Base-by-base conservation (phyloP, 2,888 invertebrate genomes). In the Cryptus armator region DNA sequence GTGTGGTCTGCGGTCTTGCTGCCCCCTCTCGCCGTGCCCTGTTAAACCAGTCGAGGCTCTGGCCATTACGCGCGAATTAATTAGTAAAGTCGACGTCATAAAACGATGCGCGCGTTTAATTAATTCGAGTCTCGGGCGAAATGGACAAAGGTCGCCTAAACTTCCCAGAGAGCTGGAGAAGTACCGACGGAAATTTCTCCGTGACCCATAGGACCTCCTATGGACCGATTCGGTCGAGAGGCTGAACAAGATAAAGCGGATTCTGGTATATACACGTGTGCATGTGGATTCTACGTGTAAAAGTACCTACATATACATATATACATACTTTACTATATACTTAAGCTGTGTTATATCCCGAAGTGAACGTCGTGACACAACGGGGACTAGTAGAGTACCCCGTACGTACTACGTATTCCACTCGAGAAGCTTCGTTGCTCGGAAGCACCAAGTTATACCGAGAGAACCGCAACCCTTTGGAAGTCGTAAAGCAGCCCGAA, bases 31-130 rank as follows among this genome's bases (percentile, higher is more conserved):
- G 68, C 24, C 66, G 16, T 24, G 51, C 72, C 70, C n/a, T 66
- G 44, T 75, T 44, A 51, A 32, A 56, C 44, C 68, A 51, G 46
- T 78, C 68, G 9, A 37, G 68, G 44, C 71, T 78, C 71, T 78
- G 70, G 67, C 87, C 75, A 88, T 86, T 84, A 87, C 87, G 85
- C 37, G 83, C 86, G 85, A 87, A 89, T 88, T 89, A 89, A 89
- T 88, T 87, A 87, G 86, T 85, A 87, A 89, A 88, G 87, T 87
- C 86, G 87, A 87, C 86, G 87, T 87, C 88, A 87, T 88, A 88
- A 88, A 88, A 86, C 84, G 86, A 82, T 79, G 82, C 79, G 78
- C 70, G 51, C 82, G 87, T 88, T 87, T 87, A 89, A 88, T 88
- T 89, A 89, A 89, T 89, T 87, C 83, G 81, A 86, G 86, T 84